phyloP scores from a whole-genome alignment of 2,888 invertebrate species.

The Acholoe squamosa region DNA sequence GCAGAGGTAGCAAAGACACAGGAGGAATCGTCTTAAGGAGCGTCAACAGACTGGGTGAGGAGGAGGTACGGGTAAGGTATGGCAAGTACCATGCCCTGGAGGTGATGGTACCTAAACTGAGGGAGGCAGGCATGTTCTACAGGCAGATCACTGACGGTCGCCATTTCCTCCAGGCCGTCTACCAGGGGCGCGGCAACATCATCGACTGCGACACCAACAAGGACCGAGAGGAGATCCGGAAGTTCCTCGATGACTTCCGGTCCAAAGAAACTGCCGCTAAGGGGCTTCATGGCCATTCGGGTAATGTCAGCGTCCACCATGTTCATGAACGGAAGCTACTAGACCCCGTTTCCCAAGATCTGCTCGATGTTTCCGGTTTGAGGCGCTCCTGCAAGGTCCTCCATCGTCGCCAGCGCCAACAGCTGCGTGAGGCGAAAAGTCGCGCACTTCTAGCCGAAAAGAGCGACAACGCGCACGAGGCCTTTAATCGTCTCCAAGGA shows the following conservation, averaged over 20 bases:
- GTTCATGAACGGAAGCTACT: neutral
- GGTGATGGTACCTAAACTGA: neutral
- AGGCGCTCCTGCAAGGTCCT: neutral
- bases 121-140: conserved; percentile 62
- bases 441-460: too few species aligned
- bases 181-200: conserved; percentile 51
- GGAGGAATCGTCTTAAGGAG: neutral
- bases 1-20: neutral
- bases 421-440: neutral
- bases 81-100: conserved; percentile 64
- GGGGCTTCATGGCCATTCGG: neutral
- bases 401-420: conserved; percentile 37
- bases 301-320: conserved; percentile 23
- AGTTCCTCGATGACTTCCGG: conserved; percentile 63
- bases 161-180: conserved; percentile 61
- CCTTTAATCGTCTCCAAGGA: conserved; percentile 19
- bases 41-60: conserved; percentile 40
- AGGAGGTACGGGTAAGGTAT: conserved; percentile 50
- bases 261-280: neutral
- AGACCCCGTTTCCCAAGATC: neutral
- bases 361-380: conserved; percentile 53
- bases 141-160: conserved; percentile 65
- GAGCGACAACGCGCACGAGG: neutral
- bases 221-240: conserved; percentile 44
- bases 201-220: conserved; percentile 65